Evolutionary conservation across 2,113 vertebrate species (phyloP).

Genomic region (Mirounga angustirostris): DNA sequence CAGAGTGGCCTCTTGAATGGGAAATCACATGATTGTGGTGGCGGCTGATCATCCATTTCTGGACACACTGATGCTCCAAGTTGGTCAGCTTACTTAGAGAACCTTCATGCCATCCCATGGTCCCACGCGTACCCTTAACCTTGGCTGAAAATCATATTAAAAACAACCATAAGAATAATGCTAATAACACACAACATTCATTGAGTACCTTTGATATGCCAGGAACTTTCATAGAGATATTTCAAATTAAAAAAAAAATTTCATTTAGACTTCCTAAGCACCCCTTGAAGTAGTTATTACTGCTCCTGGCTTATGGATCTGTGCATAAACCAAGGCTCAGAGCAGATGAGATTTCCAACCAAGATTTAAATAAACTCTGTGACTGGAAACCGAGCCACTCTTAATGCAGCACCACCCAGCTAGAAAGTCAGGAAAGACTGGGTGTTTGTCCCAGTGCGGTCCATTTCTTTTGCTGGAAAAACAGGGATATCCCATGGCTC

Average conservation of each 20-base stretch:
- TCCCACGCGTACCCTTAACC: background rate
- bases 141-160: background rate
- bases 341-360: background rate
- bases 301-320: background rate
- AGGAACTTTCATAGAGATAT: background rate
- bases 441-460: rapidly evolving
- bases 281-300: background rate
- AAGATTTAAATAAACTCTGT: background rate
- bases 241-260: background rate
- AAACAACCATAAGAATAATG: background rate
- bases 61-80: background rate
- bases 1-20: background rate
- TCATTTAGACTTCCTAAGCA: background rate
- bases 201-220: background rate
- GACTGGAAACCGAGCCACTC: background rate
- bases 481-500: background rate
- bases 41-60: background rate
- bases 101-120: background rate
- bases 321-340: background rate
- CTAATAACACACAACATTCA: background rate
- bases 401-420: rapidly evolving
- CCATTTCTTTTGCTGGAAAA: background rate
- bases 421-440: background rate
- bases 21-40: background rate
- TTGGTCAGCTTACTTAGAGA: background rate